A percentile compares a stretch with the other conserved stretches of the same genome.
phyloP scores from a whole-genome alignment of 2,888 invertebrate genomes.

The Bombyx huttoni region DNA sequence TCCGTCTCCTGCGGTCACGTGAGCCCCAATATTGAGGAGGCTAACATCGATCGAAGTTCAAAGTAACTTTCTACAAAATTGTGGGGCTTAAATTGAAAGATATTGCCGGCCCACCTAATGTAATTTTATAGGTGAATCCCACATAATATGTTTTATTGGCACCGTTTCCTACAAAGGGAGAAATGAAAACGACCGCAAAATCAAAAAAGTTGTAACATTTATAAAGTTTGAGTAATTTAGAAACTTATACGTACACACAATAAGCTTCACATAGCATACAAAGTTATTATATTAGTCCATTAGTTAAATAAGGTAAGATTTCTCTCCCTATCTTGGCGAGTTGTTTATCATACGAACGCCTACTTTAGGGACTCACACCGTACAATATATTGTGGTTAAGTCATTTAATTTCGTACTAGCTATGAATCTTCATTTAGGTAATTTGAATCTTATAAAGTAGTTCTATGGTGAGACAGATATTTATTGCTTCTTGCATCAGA shows the following conservation, averaged over 20 bases:
- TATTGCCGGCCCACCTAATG: conserved; percentile 14
- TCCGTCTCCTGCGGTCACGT: conserved; percentile 48
- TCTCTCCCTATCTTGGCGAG: conserved; percentile 51
- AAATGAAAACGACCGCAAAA: conserved; percentile 17
- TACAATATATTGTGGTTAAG: conserved; percentile 59
- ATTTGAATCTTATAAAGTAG: conserved; percentile 20
- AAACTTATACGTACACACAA: conserved; percentile 18
- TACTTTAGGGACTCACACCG: conserved; percentile 40
- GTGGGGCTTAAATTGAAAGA: conserved; percentile 23
- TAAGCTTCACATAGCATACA: conserved; percentile 26
- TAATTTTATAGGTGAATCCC: conserved; percentile 9
- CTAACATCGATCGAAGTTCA: conserved; percentile 17
- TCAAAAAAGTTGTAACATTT: conserved; percentile 24
- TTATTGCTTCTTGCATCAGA: conserved; percentile 1
- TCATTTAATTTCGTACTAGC: conserved; percentile 55
- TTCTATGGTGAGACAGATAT: background rate
- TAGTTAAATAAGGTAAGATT: conserved; percentile 67
- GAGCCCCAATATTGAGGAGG: conserved; percentile 34
- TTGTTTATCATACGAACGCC: conserved; percentile 57
- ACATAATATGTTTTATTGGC: conserved; percentile 9
- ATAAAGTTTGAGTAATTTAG: conserved; percentile 24
- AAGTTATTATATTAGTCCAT: conserved; percentile 50
- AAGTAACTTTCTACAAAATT: conserved; percentile 23
- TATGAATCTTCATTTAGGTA: conserved; percentile 54
- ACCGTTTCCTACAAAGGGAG: conserved; percentile 3